phyloP scores from a whole-genome alignment of 2,888 invertebrate species.

The Apoderus coryli region DNA sequence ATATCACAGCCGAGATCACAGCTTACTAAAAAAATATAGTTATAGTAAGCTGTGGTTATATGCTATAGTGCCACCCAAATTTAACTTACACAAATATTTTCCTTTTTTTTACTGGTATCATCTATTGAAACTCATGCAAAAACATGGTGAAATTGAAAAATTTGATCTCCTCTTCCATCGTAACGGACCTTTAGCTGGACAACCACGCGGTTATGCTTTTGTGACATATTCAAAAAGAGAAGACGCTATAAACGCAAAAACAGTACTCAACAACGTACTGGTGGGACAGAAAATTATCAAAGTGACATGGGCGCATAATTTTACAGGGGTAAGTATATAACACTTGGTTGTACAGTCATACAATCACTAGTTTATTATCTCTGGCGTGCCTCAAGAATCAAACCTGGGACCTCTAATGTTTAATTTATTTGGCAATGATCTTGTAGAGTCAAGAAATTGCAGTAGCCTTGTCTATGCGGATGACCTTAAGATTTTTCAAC shows the following conservation, averaged over 20 bases:
- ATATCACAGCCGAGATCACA: no score
- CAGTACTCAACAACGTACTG: conserved; percentile 55
- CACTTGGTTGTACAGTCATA: no score
- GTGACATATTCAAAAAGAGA: conserved; percentile 57
- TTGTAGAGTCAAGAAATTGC: no score
- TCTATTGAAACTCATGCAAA: conserved; percentile 91
- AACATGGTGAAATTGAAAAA: conserved; percentile 86
- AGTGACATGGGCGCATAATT: conserved; percentile 69
- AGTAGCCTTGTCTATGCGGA: no score
- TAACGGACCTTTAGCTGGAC: conserved; percentile 74
- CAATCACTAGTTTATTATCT: no score
- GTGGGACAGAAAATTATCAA: conserved; percentile 62
- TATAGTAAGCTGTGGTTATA: neutral
- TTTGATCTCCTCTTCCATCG: conserved; percentile 93
- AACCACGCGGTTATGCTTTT: conserved; percentile 87
- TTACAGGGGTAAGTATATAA: conserved; percentile 40
- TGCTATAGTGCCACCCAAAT: neutral
- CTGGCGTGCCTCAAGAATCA: no score
- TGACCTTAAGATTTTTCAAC: no score
- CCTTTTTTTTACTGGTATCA: conserved; percentile 75
- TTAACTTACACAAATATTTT: conserved; percentile 19
- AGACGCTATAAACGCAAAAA: conserved; percentile 59
- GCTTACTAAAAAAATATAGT: no score
- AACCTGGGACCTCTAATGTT: no score
- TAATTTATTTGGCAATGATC: no score